Evolutionary conservation across 1,140 invertebrate genomes (phyloP).

Genomic region (Drosophila triauraria): DNA sequence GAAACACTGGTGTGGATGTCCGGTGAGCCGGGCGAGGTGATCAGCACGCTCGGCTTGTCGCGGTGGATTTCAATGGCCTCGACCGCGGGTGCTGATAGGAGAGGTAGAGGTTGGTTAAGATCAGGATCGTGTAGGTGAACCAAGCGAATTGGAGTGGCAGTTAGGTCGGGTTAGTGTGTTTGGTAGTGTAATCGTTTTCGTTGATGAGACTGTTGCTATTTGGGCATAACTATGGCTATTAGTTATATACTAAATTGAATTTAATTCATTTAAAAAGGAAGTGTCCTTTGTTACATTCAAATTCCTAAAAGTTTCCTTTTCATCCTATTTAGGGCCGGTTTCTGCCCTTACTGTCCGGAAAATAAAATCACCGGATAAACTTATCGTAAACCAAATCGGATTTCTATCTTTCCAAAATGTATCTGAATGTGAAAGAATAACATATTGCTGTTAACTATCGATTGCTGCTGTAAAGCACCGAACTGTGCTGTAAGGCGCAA

Average conservation of each 20-base stretch:
- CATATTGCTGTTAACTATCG: too few relatives aligned
- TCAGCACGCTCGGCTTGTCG: constrained; percentile 93
- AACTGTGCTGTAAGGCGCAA: too few relatives aligned
- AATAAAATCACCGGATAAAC: too few relatives aligned
- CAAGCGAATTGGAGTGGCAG: background rate
- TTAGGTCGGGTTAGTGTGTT: constrained; percentile 7
- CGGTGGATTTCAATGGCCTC: constrained; percentile 85
- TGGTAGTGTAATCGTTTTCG: constrained; percentile 4
- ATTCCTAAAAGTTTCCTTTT: too few relatives aligned
- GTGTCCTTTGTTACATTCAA: too few relatives aligned
- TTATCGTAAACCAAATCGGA: too few relatives aligned
- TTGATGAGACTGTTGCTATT: constrained; percentile 7
- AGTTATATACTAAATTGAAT: background rate
- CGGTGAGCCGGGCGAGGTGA: constrained; percentile 94
- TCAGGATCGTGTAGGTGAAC: background rate
- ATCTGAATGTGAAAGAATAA: too few relatives aligned
- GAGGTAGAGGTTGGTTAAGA: background rate
- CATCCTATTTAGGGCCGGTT: too few relatives aligned
- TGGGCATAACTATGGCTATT: background rate
- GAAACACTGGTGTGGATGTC: constrained; percentile 87
- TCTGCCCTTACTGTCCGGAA: too few relatives aligned
- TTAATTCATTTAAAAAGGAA: too few relatives aligned
- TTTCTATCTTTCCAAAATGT: too few relatives aligned
- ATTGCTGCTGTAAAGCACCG: too few relatives aligned
- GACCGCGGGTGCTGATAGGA: constrained; percentile 50